Percentiles rank a stretch among this genome's conserved stretches.
These are phyloP conservation scores for Siniperca undulata DNA, from an alignment of 2,797 vertebrate species.

Conservation along the genomic window DNA sequence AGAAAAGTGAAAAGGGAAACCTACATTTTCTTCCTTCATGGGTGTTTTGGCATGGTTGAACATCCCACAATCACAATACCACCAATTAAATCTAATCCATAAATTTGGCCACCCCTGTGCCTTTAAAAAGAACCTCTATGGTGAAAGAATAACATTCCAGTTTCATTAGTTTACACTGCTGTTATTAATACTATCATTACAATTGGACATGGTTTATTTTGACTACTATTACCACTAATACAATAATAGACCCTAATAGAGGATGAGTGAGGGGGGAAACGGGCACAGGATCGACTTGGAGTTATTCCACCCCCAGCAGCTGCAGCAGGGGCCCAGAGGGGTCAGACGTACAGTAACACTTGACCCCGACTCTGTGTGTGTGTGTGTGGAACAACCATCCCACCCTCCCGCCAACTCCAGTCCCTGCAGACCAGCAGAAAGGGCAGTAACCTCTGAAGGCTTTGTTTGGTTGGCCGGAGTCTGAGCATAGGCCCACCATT, in stretches of 20 bases:
- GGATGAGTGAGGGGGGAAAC: slow-evolving; percentile 67
- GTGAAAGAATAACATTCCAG: slow-evolving; percentile 84
- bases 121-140: slow-evolving; percentile 80
- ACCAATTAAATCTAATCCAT: slow-evolving; percentile 80
- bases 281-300: slow-evolving; percentile 65
- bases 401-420: slow-evolving; percentile 57
- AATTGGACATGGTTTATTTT: slow-evolving; percentile 86
- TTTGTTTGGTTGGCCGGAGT: slow-evolving; percentile 85
- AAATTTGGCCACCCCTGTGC: slow-evolving; percentile 77
- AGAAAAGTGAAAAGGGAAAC: slow-evolving; percentile 54
- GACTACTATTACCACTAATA: slow-evolving; percentile 87
- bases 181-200: slow-evolving; percentile 88
- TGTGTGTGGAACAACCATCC: slow-evolving; percentile 62
- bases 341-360: slow-evolving; percentile 86
- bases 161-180: slow-evolving; percentile 83
- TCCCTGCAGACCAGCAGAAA: slow-evolving; percentile 81
- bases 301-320: slow-evolving; percentile 74
- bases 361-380: slow-evolving; percentile 69
- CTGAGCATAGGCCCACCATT: slow-evolving; percentile 86
- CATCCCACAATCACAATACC: slow-evolving; percentile 73
- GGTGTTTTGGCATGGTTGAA: slow-evolving; percentile 64
- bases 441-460: slow-evolving; percentile 87
- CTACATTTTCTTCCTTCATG: slow-evolving; percentile 50
- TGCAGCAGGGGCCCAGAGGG: slow-evolving; percentile 74
- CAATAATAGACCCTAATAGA: slow-evolving; percentile 86